A percentile compares a stretch with the other conserved stretches of the same genome.
These are phyloP conservation scores for Embiotoca jacksoni DNA, from an alignment of 2,113 vertebrate species.

Conservation along the genomic window DNA sequence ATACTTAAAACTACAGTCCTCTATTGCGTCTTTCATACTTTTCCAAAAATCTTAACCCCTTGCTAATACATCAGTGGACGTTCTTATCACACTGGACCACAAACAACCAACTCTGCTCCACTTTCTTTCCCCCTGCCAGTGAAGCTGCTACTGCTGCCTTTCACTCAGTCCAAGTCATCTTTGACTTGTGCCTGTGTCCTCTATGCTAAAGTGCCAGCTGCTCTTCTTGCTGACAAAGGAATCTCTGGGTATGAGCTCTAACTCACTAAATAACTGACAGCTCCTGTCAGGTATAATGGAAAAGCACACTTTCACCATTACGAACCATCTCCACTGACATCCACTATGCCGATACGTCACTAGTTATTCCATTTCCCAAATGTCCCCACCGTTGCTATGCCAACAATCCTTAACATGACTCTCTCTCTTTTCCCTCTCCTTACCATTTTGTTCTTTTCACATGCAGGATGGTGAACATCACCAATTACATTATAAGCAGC, in stretches of 20 bases:
- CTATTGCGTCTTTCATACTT: not conserved
- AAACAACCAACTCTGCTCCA: slow-evolving; percentile 5
- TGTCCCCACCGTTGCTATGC: slow-evolving; percentile 43
- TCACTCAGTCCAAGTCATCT: slow-evolving; percentile 32
- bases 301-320: slow-evolving; percentile 48
- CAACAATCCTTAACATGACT: slow-evolving; percentile 27
- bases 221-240: slow-evolving; percentile 47
- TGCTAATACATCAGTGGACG: not conserved
- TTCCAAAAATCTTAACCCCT: slow-evolving; percentile 4
- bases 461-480: not conserved
- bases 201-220: slow-evolving; percentile 41
- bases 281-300: slow-evolving; percentile 59
- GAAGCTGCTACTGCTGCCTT: slow-evolving; percentile 22
- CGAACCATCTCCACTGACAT: slow-evolving; percentile 50
- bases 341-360: slow-evolving; percentile 23
- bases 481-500: slow-evolving; percentile 27
- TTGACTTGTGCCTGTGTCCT: slow-evolving; percentile 34
- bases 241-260: slow-evolving; percentile 26
- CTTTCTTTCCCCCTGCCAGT: not conserved
- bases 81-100: slow-evolving; percentile 1
- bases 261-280: slow-evolving; percentile 53
- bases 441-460: slow-evolving; percentile 29
- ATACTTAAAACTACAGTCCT: not conserved
- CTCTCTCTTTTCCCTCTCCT: slow-evolving; percentile 10
- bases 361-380: slow-evolving; percentile 46